These are phyloP conservation scores for Dipus sagitta DNA, from an alignment of 2,797 vertebrate genomes.

Conservation along the genomic window DNA sequence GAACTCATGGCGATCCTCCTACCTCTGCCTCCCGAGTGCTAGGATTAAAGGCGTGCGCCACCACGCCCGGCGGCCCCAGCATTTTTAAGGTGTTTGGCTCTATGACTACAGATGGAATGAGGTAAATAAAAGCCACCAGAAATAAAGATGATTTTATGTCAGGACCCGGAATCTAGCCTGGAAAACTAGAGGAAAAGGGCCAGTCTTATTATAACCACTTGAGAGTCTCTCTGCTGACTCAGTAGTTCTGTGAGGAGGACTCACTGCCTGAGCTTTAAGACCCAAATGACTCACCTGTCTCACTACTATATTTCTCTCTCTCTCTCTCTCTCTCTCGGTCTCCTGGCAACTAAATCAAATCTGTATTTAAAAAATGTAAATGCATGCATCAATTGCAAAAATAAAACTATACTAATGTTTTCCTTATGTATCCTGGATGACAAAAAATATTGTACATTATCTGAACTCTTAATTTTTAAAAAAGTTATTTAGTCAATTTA, in stretches of 20 bases:
- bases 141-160: background rate
- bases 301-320: background rate
- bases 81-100: background rate
- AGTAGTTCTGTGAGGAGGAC: background rate
- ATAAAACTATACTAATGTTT: background rate
- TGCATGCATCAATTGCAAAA: background rate
- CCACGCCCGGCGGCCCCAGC: too few species aligned
- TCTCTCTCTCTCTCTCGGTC: too few species aligned
- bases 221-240: background rate
- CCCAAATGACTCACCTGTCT: background rate
- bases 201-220: background rate
- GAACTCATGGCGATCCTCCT: too few species aligned
- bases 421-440: background rate
- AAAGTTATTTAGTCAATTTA: background rate
- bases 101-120: background rate
- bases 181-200: background rate
- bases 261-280: background rate
- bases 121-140: background rate
- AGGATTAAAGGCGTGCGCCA: too few species aligned
- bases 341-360: too few species aligned
- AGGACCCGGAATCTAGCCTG: background rate
- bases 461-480: background rate
- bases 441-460: background rate
- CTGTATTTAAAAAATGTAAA: conserved; percentile 15
- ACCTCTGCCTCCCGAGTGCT: too few species aligned